Conservation (phyloP, 2,113 vertebrate genomes). For the Gymnobelideus leadbeateri region DNA sequence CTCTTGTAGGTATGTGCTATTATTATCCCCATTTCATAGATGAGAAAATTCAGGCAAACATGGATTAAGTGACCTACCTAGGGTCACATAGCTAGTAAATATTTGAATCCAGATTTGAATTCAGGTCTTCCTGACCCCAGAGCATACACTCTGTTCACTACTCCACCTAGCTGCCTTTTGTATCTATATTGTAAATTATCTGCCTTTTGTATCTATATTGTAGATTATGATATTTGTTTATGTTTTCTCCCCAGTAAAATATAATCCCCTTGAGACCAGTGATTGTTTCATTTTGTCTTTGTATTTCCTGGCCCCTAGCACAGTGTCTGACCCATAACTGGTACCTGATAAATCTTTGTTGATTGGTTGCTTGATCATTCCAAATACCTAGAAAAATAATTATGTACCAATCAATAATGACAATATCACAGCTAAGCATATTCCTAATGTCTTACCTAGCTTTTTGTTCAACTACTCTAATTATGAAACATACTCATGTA, state of each 20-base stretch:
- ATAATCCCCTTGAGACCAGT: not conserved
- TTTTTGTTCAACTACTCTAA: not conserved
- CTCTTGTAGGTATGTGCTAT: not conserved
- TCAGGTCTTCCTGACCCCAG: not conserved
- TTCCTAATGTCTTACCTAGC: not conserved
- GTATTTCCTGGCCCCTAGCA: not conserved
- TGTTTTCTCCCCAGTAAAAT: not conserved
- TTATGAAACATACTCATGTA: not conserved
- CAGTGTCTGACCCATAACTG: not conserved
- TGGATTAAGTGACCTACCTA: not conserved
- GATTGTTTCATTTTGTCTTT: not conserved
- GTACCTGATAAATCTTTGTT: not conserved
- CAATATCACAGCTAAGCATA: not conserved
- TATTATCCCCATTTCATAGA: not conserved
- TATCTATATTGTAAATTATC: not conserved
- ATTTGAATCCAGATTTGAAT: not conserved
- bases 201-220: not conserved
- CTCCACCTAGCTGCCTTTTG: not conserved
- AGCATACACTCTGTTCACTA: not conserved
- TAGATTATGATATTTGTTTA: not conserved
- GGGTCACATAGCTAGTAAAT: too few relatives aligned
- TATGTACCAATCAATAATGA: not conserved
- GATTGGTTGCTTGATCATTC: not conserved
- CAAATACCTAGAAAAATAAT: not conserved
- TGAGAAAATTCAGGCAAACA: not conserved